Base-by-base conservation (phyloP, 2,888 invertebrate species). In the Nomada hirtipes region DNA sequence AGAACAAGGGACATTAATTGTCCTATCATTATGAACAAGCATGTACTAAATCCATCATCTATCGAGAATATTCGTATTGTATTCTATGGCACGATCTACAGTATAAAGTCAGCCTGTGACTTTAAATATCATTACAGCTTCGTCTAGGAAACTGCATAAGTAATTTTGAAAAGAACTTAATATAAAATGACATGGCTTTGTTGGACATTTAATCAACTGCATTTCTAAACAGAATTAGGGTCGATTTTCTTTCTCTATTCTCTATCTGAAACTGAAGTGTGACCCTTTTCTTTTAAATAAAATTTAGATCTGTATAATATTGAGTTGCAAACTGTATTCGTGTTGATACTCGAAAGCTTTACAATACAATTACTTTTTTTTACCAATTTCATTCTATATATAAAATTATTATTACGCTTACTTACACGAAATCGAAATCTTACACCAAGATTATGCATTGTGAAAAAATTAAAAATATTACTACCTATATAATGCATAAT, bases 41-140 rank as follows among this genome's bases (percentile, higher is more conserved):
- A 29, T 61, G 69, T 76, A 29, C 69, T 83, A 61, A 65, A 52
- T 18, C 55, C n/a, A 15, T 80, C 70, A 73, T 60, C 29, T 64
- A 76, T 55, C 55, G 61, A 67, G 63, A 78, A 26, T 63, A 73
- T 60, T 42, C 18, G n/a, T 65, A 73, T 60, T 52, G 69, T 59
- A 73, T 0, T 52, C 82, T 80, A 80, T 79, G 72, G 74, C 76
- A 83, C 69, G 18, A 83, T 73, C 69, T 76, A 84, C 69, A 18
- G 18, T 76, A 70, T 59, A 67, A 80, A 71, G 65, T 73, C 57
- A 68, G 59, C 26, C 4, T 23, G 29, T 52, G 73, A 79, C 59
- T 71, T 70, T 36, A 20, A 72, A 80, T 86, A 86, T 87, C 77
- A 72, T 78, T 78, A 76, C 44, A 82, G 64, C 23, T 29, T 79